Evolutionary conservation across 2,888 invertebrate species (phyloP).

Genomic region (Geotrupes spiniger): DNA sequence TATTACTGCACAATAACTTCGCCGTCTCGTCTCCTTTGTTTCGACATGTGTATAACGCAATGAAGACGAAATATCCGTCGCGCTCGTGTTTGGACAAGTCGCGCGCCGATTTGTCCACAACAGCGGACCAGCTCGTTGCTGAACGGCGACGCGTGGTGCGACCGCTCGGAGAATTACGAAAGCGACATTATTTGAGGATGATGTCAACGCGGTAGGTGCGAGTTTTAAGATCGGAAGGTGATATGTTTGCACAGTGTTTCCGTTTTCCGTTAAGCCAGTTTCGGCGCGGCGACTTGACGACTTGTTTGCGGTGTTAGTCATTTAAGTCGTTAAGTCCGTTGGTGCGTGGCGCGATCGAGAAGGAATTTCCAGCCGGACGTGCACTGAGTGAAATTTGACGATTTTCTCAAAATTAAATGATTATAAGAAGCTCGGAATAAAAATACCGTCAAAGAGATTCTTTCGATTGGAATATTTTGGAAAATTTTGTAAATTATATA

Average conservation of each 20-base stretch:
- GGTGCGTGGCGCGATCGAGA: too few relatives aligned
- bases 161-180: constrained; percentile 1
- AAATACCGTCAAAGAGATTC: too few relatives aligned
- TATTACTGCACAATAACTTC: too few relatives aligned
- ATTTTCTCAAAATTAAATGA: too few relatives aligned
- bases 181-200: constrained; percentile 19
- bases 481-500: too few relatives aligned
- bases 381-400: too few relatives aligned
- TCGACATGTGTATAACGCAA: background rate
- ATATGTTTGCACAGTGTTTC: constrained; percentile 42
- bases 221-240: constrained; percentile 35
- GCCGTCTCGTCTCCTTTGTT: too few relatives aligned
- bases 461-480: too few relatives aligned
- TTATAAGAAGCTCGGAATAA: too few relatives aligned
- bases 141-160: background rate
- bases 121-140: constrained; percentile 15
- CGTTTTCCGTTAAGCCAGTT: constrained; percentile 40
- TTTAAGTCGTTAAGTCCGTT: too few relatives aligned
- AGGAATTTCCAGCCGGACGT: too few relatives aligned
- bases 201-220: constrained; percentile 28
- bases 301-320: too few relatives aligned
- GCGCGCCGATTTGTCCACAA: constrained; percentile 20
- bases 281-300: constrained; percentile 9
- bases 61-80: constrained; percentile 1
- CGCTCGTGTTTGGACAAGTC: constrained; percentile 24